Conservation (phyloP, 1,140 invertebrate genomes). For the Bombus haemorrhoidalis region DNA sequence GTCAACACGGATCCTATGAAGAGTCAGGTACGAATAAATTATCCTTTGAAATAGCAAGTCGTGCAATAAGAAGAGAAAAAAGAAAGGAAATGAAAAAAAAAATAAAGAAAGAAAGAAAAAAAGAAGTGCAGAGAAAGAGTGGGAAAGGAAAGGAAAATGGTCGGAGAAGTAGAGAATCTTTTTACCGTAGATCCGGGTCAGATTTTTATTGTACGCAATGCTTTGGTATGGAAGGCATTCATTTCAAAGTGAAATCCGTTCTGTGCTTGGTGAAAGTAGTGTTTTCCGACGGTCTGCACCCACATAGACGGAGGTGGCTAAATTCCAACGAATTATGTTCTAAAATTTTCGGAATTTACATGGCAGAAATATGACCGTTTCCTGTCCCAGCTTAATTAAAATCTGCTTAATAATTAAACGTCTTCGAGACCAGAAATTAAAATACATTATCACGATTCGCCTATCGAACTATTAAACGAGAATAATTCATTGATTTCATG, state of each 20-base stretch:
- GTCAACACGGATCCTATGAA: slow-evolving; percentile 97
- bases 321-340: slow-evolving; percentile 7
- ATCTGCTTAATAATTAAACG: neutral
- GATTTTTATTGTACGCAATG: slow-evolving; percentile 49
- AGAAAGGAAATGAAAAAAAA: neutral
- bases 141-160: neutral
- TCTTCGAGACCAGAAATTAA: neutral
- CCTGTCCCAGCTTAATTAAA: neutral
- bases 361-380: neutral
- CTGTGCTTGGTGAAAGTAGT: neutral
- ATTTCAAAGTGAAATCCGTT: slow-evolving; percentile 46
- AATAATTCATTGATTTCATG: too few relatives aligned
- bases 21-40: slow-evolving; percentile 87
- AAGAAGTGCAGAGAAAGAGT: too few relatives aligned
- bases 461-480: neutral
- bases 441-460: neutral
- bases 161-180: slow-evolving; percentile 25
- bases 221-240: slow-evolving; percentile 25
- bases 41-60: neutral
- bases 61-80: neutral
- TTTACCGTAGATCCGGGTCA: slow-evolving; percentile 46
- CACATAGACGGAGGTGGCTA: neutral
- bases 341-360: slow-evolving; percentile 9
- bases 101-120: neutral
- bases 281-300: neutral